Base-by-base conservation (phyloP, 2,888 invertebrate genomes). In the Xestoiulus laeticollis region DNA sequence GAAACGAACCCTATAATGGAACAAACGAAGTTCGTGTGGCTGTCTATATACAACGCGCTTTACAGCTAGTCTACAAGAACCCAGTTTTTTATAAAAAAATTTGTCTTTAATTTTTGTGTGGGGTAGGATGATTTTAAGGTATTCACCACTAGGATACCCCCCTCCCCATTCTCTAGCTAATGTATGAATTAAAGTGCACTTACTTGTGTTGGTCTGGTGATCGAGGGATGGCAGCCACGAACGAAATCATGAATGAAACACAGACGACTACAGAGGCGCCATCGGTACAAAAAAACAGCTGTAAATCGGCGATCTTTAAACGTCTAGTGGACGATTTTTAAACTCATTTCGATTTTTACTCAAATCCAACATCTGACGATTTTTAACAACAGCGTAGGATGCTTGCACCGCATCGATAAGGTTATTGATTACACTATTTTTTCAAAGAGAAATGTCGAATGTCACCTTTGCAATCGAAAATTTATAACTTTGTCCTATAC, bases 201-300 rank as follows among this genome's bases (percentile, higher is more conserved):
- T 85, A 85, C 85, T 43, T 43, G 5, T 85, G 85, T 30, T 30
- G 78, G 78, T 78, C 78, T 78, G 78, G 78, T 38, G 85, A 85
- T 85, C 85, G 43, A 85, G 43, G 10, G 85, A 43, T 26, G 43
- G 38, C 26, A 3, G 85, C 26, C 43, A 85, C 85, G 85, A 43
- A 85, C 85, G 44, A 85, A 85, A 43, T 85, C 85, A 85, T 85
- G 85, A 85, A 85, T 85, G 85, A 85, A 85, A 85, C 44, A n/a
- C 44, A 32, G 78, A 32, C 78, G 78, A 78, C 78, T 78, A 78
- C 78, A 78, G 78, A 78, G 78, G 78, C 78, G 78, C 78, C 78
- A 78, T 78, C 78, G 30, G 78, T 78, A 78, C 78, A 30, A 78
- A 78, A 78, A 85, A 85, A 85, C 85, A 85, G 85, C 85, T 85